phyloP scores from a whole-genome alignment of 2,797 vertebrate genomes.

The Poecilia wingei region DNA sequence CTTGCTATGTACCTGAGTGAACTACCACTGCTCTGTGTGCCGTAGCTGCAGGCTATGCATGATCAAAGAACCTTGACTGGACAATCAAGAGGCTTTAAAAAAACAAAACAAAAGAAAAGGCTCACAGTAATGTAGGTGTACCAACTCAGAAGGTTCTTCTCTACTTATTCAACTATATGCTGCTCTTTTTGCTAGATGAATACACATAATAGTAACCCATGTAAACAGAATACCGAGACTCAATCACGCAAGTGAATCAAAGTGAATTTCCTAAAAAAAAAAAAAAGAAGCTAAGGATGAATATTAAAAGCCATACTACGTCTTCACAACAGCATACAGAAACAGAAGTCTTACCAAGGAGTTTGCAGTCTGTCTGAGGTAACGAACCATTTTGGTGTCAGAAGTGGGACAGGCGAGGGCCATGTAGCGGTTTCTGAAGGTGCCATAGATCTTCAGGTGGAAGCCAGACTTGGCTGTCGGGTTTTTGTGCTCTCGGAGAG shows the following conservation, averaged over 20 bases:
- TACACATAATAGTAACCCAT: background rate
- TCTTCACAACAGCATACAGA: conserved; percentile 24
- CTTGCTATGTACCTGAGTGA: conserved; percentile 44
- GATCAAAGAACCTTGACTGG: conserved; percentile 22
- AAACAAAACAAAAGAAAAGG: conserved; percentile 17
- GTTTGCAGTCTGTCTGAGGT: conserved; percentile 83
- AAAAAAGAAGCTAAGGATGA: conserved; percentile 34
- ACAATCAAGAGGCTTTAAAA: conserved; percentile 12
- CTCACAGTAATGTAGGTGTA: background rate
- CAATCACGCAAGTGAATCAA: conserved; percentile 37
- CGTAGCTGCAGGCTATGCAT: conserved; percentile 18
- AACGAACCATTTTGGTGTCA: conserved; percentile 84
- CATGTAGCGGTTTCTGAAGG: conserved; percentile 84
- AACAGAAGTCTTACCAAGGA: conserved; percentile 75
- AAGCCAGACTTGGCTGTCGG: conserved; percentile 76
- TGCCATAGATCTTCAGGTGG: conserved; percentile 87
- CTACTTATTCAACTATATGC: conserved; percentile 34
- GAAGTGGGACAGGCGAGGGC: conserved; percentile 80
- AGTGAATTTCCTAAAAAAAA: conserved; percentile 36
- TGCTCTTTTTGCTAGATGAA: conserved; percentile 18
- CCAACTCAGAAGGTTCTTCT: conserved; percentile 6
- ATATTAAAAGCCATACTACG: background rate
- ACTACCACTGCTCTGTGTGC: conserved; percentile 6
- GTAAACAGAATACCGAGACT: conserved; percentile 11
- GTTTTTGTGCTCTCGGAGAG: conserved; percentile 71